These are phyloP conservation scores for Phylloscopus trochilus DNA, from an alignment of 2,113 vertebrate genomes.

Conservation along the genomic window DNA sequence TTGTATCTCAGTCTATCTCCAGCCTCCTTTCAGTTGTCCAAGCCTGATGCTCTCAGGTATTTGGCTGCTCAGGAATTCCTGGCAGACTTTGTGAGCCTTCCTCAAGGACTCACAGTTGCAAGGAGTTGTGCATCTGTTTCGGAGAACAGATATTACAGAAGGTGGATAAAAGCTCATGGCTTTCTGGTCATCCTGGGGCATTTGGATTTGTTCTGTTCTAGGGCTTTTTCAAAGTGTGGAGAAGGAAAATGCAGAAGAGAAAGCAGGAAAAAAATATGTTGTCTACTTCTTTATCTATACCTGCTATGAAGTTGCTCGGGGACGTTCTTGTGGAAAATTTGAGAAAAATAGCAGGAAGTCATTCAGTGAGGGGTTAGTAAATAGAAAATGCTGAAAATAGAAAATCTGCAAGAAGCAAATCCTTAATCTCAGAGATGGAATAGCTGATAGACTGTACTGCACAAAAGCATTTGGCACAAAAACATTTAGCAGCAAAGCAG, in stretches of 20 bases:
- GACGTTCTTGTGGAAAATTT: not conserved
- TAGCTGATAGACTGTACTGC: not conserved
- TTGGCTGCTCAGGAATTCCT: not conserved
- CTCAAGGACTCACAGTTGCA: not conserved
- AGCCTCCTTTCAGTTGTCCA: not conserved
- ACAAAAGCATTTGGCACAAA: accelerated
- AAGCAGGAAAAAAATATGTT: not conserved
- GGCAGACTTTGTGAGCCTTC: not conserved
- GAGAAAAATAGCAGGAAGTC: not conserved
- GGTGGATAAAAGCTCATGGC: not conserved
- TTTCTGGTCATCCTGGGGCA: not conserved
- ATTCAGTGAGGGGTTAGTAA: not conserved
- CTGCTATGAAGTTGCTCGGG: not conserved
- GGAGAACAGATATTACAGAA: too few relatives aligned
- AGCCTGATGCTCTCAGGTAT: not conserved
- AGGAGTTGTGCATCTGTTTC: not conserved
- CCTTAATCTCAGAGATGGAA: not conserved
- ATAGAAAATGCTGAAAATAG: not conserved
- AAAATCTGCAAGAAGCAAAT: not conserved
- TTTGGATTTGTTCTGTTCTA: not conserved
- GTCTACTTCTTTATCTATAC: accelerated
- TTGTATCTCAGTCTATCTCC: accelerated
- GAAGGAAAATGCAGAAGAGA: not conserved
- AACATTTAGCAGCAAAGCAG: not conserved
- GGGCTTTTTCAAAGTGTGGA: not conserved